Percentiles rank a stretch among this genome's conserved stretches.
Evolutionary conservation across 2,113 vertebrate genomes (phyloP).

Genomic region (Hydrochoerus hydrochaeris): DNA sequence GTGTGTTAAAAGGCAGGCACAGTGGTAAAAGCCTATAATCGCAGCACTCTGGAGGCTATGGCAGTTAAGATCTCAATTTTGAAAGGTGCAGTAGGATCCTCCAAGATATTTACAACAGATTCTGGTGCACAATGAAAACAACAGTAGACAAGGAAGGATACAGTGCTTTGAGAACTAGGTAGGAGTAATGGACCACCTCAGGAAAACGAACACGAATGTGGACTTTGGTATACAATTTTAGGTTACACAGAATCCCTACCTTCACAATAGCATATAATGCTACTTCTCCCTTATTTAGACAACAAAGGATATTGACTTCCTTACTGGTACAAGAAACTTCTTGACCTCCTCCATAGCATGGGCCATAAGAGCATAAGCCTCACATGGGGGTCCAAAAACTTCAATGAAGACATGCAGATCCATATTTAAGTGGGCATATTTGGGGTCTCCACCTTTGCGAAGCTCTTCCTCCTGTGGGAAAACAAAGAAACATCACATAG

Average conservation of each 20-base stretch:
- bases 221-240: conserved; percentile 2
- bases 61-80: no score
- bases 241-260: background rate
- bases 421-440: conserved; percentile 96
- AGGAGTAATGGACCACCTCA: background rate
- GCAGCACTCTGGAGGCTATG: no score
- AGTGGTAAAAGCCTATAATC: no score
- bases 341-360: conserved; percentile 99
- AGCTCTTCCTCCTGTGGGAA: conserved; percentile 94
- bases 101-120: background rate
- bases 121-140: conserved; percentile 25
- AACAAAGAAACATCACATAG: background rate
- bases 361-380: conserved; percentile 97
- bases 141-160: background rate
- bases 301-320: conserved; percentile 59
- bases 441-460: conserved; percentile 95
- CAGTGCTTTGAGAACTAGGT: conserved; percentile 28
- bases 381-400: conserved; percentile 96
- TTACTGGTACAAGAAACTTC: conserved; percentile 97
- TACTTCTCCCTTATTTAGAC: conserved; percentile 32
- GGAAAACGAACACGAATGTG: background rate
- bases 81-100: background rate
- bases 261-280: background rate
- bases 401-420: conserved; percentile 98
- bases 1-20: background rate